These are phyloP conservation scores for Lampris megalopsis DNA, from an alignment of 2,113 vertebrate species.

Conservation along the genomic window DNA sequence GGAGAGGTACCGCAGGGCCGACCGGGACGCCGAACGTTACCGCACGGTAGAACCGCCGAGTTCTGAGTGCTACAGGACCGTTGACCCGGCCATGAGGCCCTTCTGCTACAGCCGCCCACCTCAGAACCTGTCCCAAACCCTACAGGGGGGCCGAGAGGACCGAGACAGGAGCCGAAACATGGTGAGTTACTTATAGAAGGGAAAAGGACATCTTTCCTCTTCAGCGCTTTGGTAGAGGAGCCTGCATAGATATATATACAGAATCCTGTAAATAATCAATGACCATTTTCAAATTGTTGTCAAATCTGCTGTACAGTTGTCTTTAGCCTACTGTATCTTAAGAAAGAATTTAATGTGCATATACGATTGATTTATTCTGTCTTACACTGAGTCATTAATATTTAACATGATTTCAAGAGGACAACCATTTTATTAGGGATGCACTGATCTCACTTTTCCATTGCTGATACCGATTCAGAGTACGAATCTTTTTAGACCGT, in stretches of 20 bases:
- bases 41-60: slow-evolving; percentile 73
- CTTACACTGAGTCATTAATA: slow-evolving; percentile 39
- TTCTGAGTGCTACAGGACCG: slow-evolving; percentile 66
- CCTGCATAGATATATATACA: not conserved
- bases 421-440: too few relatives aligned
- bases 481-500: too few relatives aligned
- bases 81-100: slow-evolving; percentile 62
- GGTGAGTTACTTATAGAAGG: slow-evolving; percentile 86
- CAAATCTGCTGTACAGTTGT: slow-evolving; percentile 14
- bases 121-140: slow-evolving; percentile 81
- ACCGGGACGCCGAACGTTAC: slow-evolving; percentile 61
- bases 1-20: slow-evolving; percentile 79
- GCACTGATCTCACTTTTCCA: too few relatives aligned
- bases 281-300: slow-evolving; percentile 13
- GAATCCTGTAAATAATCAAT: slow-evolving; percentile 17
- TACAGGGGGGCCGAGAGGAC: slow-evolving; percentile 90
- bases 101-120: slow-evolving; percentile 88
- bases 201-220: slow-evolving; percentile 32
- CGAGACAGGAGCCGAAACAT: slow-evolving; percentile 89
- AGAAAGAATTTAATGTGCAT: slow-evolving; percentile 1
- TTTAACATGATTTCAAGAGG: not conserved
- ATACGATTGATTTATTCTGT: slow-evolving; percentile 14
- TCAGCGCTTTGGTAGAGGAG: slow-evolving; percentile 37
- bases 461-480: too few relatives aligned
- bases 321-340: slow-evolving; percentile 10